Evolutionary conservation across 2,113 vertebrate species (phyloP).

Genomic region (Cygnus buccinator): DNA sequence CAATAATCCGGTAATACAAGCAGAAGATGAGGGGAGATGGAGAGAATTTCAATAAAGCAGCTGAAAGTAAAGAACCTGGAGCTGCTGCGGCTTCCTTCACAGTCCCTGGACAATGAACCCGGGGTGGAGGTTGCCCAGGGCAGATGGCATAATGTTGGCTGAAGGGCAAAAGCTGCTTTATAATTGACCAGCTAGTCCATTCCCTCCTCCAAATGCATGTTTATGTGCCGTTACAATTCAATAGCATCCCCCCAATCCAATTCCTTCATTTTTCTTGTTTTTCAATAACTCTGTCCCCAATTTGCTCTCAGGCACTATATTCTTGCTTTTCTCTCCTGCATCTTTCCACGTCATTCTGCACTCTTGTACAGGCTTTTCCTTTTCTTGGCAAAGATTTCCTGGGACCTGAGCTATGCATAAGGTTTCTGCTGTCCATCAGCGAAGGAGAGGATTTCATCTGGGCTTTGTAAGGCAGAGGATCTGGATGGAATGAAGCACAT

Average conservation of each 20-base stretch:
- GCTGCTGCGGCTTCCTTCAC: not conserved
- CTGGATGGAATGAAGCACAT: not conserved
- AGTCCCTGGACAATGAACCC: not conserved
- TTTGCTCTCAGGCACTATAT: not conserved
- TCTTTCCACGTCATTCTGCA: not conserved
- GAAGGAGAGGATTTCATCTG: not conserved
- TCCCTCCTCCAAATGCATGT: not conserved
- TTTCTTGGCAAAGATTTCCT: not conserved
- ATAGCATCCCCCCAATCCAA: not conserved
- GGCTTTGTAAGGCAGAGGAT: not conserved
- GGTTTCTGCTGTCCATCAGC: not conserved
- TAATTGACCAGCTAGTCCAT: not conserved
- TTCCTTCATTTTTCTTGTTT: not conserved
- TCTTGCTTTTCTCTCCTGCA: not conserved
- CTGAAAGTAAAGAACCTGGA: not conserved
- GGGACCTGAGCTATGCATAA: not conserved
- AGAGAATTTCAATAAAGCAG: slow-evolving; percentile 74
- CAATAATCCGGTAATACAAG: slow-evolving; percentile 67
- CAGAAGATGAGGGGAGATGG: slow-evolving; percentile 58
- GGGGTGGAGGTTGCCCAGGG: not conserved
- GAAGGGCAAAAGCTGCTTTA: not conserved
- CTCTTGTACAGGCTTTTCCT: not conserved
- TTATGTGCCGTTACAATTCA: not conserved
- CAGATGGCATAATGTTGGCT: not conserved
- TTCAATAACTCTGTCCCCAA: not conserved